These are phyloP conservation scores for Bubalus kerabau DNA, from an alignment of 2,113 vertebrate genomes.

Conservation along the genomic window DNA sequence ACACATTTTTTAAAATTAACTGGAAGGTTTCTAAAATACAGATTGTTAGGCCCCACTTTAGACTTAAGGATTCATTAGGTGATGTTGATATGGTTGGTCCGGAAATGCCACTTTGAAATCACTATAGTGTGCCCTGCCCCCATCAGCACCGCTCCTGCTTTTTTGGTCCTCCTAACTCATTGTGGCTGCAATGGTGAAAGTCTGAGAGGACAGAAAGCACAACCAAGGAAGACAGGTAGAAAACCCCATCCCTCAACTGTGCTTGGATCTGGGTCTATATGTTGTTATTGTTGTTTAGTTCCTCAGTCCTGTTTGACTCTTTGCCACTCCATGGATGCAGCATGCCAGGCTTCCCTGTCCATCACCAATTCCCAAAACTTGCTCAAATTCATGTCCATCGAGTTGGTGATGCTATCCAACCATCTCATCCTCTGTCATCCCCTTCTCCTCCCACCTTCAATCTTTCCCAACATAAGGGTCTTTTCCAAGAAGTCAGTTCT, in stretches of 20 bases:
- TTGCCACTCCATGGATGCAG: not conserved
- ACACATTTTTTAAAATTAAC: not conserved
- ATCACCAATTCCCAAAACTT: not conserved
- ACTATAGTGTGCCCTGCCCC: rapidly evolving
- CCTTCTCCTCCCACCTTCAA: rapidly evolving
- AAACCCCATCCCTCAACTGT: not conserved
- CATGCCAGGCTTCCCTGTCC: not conserved
- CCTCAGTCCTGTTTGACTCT: not conserved
- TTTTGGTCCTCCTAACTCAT: not conserved
- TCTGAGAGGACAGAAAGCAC: no score
- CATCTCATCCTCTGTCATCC: not conserved
- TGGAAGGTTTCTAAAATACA: not conserved
- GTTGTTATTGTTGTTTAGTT: not conserved
- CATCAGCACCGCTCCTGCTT: rapidly evolving
- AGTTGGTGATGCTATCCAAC: not conserved
- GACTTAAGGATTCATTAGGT: not conserved
- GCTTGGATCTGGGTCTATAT: not conserved
- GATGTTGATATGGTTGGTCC: not conserved
- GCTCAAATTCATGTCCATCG: not conserved
- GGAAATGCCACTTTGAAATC: not conserved
- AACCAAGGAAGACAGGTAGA: not conserved
- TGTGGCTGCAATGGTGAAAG: not conserved
- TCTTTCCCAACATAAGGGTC: not conserved
- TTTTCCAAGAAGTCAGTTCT: not conserved
- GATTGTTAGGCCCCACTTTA: no score